Evolutionary conservation across 2,113 vertebrate species (phyloP).

Genomic region (Galbula dea): DNA sequence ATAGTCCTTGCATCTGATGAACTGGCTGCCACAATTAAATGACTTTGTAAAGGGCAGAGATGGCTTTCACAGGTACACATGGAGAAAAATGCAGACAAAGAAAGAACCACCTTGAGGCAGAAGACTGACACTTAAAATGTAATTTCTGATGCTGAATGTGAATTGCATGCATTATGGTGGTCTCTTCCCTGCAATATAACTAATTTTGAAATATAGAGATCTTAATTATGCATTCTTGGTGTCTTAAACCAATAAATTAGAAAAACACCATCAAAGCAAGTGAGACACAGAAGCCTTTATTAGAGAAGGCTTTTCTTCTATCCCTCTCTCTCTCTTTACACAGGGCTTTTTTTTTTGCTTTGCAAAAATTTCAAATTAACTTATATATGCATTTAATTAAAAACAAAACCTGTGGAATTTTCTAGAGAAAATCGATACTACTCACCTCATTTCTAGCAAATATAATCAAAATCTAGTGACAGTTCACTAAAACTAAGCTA

Average conservation of each 20-base stretch:
- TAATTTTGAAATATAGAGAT: background rate
- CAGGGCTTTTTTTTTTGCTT: background rate
- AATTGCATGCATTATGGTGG: background rate
- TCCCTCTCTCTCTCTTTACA: background rate
- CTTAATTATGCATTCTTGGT: background rate
- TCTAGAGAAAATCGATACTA: background rate
- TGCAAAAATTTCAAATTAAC: background rate
- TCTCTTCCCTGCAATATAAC: background rate
- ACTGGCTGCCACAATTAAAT: conserved; percentile 5
- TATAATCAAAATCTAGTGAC: background rate
- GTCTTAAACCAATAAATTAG: background rate
- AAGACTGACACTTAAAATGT: background rate
- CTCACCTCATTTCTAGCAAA: background rate
- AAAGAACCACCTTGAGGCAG: background rate
- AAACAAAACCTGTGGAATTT: background rate
- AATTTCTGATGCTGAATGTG: background rate
- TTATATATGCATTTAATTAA: background rate
- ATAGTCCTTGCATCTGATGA: background rate
- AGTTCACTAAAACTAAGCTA: background rate
- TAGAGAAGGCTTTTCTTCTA: background rate
- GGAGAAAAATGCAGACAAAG: background rate
- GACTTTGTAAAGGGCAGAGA: background rate
- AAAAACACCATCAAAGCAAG: background rate
- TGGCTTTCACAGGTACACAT: background rate
- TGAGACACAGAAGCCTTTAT: background rate